Percentiles rank a stretch among this genome's conserved stretches.
phyloP scores from a whole-genome alignment of 1,140 invertebrate species.

The Vanessa atalanta region DNA sequence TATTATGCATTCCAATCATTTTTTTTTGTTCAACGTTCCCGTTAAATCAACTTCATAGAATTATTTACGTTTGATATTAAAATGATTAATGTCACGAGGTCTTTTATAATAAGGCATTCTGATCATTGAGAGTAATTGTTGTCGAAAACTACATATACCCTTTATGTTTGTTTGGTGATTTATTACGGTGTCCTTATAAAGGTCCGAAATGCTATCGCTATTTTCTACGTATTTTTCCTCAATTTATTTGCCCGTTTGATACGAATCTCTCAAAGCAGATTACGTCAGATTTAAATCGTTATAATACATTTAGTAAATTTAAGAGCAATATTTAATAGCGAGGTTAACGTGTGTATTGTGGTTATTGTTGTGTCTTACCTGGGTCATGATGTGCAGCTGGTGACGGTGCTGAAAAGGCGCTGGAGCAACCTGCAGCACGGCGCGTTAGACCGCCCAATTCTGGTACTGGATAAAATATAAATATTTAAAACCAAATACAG shows the following conservation, averaged over 20 bases:
- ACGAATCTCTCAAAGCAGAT: neutral
- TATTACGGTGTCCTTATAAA: conserved; percentile 5
- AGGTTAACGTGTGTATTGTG: neutral
- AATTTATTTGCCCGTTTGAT: conserved; percentile 2
- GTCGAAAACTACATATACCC: conserved; percentile 5
- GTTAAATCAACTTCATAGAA: neutral
- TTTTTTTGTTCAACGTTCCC: no score
- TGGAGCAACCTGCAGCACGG: conserved; percentile 80
- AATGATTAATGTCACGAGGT: neutral
- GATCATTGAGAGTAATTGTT: conserved; percentile 10
- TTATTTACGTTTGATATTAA: neutral
- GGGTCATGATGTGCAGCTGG: conserved; percentile 71
- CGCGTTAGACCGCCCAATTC: conserved; percentile 70
- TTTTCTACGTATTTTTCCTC: conserved; percentile 6
- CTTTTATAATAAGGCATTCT: neutral
- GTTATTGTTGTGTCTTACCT: conserved; percentile 47
- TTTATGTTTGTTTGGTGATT: conserved; percentile 10
- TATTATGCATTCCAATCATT: no score
- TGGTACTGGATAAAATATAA: conserved; percentile 46
- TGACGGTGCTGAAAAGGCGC: conserved; percentile 81
- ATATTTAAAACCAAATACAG: neutral
- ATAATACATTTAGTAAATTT: neutral
- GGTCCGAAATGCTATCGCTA: neutral
- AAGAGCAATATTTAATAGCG: neutral
- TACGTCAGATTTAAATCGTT: neutral